Conservation (phyloP, 2,888 invertebrate species). For the Athalia cordata region DNA sequence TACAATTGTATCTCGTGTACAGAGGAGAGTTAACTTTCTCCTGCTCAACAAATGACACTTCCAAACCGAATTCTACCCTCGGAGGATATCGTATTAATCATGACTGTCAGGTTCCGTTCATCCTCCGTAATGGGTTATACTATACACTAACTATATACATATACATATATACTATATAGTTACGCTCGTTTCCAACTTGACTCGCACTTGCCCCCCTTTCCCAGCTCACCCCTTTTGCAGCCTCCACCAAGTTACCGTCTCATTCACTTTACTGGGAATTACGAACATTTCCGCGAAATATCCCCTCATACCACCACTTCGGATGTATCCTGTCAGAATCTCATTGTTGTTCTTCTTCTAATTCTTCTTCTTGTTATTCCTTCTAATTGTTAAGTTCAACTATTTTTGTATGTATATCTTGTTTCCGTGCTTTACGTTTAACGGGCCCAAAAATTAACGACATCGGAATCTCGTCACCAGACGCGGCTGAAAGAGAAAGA, state of each 20-base stretch:
- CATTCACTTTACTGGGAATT: conserved; percentile 47
- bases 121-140: conserved; percentile 31
- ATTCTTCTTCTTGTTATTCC: too few relatives aligned
- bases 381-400: too few relatives aligned
- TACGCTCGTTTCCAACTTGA: neutral
- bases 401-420: too few relatives aligned
- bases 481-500: too few relatives aligned
- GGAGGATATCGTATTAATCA: conserved; percentile 55
- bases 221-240: neutral
- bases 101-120: conserved; percentile 44
- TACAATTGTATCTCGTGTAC: too few relatives aligned
- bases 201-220: neutral
- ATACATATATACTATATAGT: conserved; percentile 10
- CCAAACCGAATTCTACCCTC: neutral
- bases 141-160: conserved; percentile 9
- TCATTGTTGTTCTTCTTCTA: conserved; percentile 53
- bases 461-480: too few relatives aligned
- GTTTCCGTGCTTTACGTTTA: too few relatives aligned
- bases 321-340: conserved; percentile 25
- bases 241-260: neutral
- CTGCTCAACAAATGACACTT: conserved; percentile 52
- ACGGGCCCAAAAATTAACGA: too few relatives aligned
- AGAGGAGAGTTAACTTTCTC: neutral
- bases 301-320: conserved; percentile 40
- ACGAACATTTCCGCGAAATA: conserved; percentile 38